Conservation (phyloP, 2,797 vertebrate genomes). For the Trachops cirrhosus region DNA sequence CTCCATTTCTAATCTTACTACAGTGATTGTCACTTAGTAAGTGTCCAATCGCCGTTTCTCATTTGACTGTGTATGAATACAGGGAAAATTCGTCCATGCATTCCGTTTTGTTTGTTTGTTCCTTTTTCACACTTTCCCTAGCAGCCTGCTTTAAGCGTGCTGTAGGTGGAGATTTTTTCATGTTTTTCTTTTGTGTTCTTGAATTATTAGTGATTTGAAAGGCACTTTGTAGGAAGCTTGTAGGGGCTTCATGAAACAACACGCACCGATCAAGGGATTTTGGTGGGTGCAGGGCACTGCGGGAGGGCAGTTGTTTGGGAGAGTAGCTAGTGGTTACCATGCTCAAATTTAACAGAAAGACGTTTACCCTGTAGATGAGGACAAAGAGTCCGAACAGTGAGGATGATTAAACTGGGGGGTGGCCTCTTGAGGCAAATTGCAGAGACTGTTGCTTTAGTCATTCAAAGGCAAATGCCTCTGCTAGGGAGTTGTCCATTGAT, state of each 20-base stretch:
- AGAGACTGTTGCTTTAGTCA: slow-evolving; percentile 27
- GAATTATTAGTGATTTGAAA: slow-evolving; percentile 29
- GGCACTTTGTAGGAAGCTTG: neutral
- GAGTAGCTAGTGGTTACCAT: neutral
- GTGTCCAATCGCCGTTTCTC: neutral
- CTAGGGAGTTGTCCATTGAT: slow-evolving; percentile 64
- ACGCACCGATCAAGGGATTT: neutral
- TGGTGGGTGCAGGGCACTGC: neutral
- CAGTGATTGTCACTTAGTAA: neutral
- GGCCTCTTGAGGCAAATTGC: slow-evolving; percentile 20
- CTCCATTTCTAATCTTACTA: neutral
- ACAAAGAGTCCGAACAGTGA: neutral
- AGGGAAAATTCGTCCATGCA: neutral
- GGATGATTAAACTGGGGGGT: neutral
- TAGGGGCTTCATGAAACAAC: neutral
- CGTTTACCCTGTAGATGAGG: slow-evolving; percentile 19
- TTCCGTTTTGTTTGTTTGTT: neutral
- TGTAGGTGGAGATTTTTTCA: neutral
- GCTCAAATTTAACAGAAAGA: slow-evolving; percentile 23
- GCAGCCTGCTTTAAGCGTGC: neutral
- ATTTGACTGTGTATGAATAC: neutral
- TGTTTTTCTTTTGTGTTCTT: slow-evolving; percentile 17
- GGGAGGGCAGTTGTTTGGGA: neutral
- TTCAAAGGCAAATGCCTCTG: slow-evolving; percentile 41
- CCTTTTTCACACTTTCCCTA: neutral